Evolutionary conservation across 2,888 invertebrate genomes (phyloP), one percentile per base, ranked within the genome.

Genomic region (Mesorhabditis spiculigera): DNA sequence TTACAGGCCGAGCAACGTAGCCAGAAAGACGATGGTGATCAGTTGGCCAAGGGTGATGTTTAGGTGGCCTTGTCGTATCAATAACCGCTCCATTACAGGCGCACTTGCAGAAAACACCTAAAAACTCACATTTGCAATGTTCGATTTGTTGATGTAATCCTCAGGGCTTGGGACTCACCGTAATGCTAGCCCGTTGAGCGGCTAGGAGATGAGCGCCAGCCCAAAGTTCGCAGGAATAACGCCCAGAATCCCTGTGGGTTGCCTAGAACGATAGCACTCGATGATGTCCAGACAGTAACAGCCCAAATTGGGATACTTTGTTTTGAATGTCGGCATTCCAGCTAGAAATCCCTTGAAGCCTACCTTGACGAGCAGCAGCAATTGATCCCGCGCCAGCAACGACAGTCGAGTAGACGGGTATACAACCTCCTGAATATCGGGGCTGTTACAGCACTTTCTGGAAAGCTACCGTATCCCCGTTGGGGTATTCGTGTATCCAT

Each of bases 181-280:
- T 63, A 5, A 75, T 66, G 28, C 61, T 67, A 0, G 72, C 70
- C 16, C 66, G 67, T 58, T 78, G 76, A 10, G 68, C 68, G 28
- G 68, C 62, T 16, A 78, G 67, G 50, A 75, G 67, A 43, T 72
- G 69, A 43, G 70, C 69, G n/a, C 74, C 75, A 41, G 73, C 78
- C 78, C 78, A 78, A 67, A 78, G 50, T 68, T 78, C 76, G 67
- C 78, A 78, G 62, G 73, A 72, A 65, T 76, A 78, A 69, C 68
- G 69, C 67, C 78, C 78, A 62, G 73, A 68, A 71, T 78, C 76
- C 13, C 70, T 69, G 63, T 71, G 13, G 4, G 16, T 3, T 4
- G 65, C 61, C 70, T 72, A 64, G 70, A 71, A 65, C 10, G 43
- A 10, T 10, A 43, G 63, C 28, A 5, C 8, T 28, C 6, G 43